These are phyloP conservation scores for Hemicordylus capensis DNA, from an alignment of 2,113 vertebrate species.

Conservation along the genomic window DNA sequence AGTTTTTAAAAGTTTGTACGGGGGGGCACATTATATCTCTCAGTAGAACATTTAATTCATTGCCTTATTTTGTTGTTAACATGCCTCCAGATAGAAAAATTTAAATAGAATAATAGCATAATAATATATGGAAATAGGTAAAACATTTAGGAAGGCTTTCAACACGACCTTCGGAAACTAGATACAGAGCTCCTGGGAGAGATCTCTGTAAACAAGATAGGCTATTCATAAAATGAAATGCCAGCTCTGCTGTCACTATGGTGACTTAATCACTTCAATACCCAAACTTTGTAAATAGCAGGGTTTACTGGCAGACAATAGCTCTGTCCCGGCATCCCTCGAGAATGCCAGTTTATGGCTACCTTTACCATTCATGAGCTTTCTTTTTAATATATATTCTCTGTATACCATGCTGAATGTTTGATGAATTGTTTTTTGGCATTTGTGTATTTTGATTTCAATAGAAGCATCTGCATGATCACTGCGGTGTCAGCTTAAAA, in stretches of 20 bases:
- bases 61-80: slow-evolving; percentile 16
- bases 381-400: slow-evolving; percentile 23
- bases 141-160: slow-evolving; percentile 31
- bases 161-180: slow-evolving; percentile 49
- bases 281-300: slow-evolving; percentile 4
- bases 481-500: slow-evolving; percentile 37
- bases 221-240: slow-evolving; percentile 44
- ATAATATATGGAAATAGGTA: slow-evolving; percentile 38
- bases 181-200: slow-evolving; percentile 9
- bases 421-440: slow-evolving; percentile 46
- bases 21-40: slow-evolving; percentile 23
- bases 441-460: slow-evolving; percentile 32
- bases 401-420: slow-evolving; percentile 8
- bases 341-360: slow-evolving; percentile 25
- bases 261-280: slow-evolving; percentile 25
- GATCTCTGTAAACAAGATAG: slow-evolving; percentile 34
- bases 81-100: slow-evolving; percentile 2
- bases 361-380: slow-evolving; percentile 36
- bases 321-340: not conserved
- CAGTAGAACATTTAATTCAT: not conserved
- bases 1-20: slow-evolving; percentile 29
- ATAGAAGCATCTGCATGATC: slow-evolving; percentile 32
- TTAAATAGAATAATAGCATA: slow-evolving; percentile 15
- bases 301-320: not conserved
- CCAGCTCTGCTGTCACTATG: slow-evolving; percentile 10